These are phyloP conservation scores for Antitype chi DNA, from an alignment of 2,888 invertebrate genomes.

Conservation along the genomic window DNA sequence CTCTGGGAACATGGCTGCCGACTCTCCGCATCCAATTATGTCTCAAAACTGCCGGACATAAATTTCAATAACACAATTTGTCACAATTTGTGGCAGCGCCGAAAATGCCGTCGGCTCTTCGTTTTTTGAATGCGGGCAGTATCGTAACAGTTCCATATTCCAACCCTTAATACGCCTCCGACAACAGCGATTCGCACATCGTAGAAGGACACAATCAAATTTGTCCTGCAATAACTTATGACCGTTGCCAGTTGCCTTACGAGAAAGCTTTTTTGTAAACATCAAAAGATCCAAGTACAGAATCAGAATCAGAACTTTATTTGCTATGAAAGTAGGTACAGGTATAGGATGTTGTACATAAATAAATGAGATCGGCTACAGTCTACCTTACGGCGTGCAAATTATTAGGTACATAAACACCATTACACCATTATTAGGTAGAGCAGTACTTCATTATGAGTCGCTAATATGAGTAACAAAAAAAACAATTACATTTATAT, in stretches of 20 bases:
- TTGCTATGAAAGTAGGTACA: too few relatives aligned
- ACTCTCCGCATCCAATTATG: slow-evolving; percentile 86
- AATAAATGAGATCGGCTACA: too few relatives aligned
- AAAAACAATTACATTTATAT: slow-evolving; percentile 1
- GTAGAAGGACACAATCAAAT: slow-evolving; percentile 68
- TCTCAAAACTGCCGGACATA: slow-evolving; percentile 87
- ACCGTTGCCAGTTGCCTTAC: slow-evolving; percentile 16
- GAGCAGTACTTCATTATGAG: not conserved
- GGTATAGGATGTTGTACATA: too few relatives aligned
- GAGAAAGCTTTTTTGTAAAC: not conserved
- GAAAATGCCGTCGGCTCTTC: slow-evolving; percentile 74
- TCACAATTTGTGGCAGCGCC: slow-evolving; percentile 83
- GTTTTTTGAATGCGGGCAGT: slow-evolving; percentile 78
- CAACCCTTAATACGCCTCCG: slow-evolving; percentile 58
- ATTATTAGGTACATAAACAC: too few relatives aligned
- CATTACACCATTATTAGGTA: too few relatives aligned
- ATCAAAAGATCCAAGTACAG: not conserved
- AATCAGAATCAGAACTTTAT: too few relatives aligned
- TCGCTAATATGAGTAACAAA: not conserved
- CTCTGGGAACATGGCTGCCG: slow-evolving; percentile 80
- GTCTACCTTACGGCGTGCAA: too few relatives aligned
- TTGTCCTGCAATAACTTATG: slow-evolving; percentile 60
- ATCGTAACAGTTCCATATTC: slow-evolving; percentile 67
- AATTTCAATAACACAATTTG: slow-evolving; percentile 89
- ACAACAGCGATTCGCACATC: slow-evolving; percentile 60